These are phyloP conservation scores for Mesochorus sp. DNA, from an alignment of 2,888 invertebrate species.

Conservation along the genomic window DNA sequence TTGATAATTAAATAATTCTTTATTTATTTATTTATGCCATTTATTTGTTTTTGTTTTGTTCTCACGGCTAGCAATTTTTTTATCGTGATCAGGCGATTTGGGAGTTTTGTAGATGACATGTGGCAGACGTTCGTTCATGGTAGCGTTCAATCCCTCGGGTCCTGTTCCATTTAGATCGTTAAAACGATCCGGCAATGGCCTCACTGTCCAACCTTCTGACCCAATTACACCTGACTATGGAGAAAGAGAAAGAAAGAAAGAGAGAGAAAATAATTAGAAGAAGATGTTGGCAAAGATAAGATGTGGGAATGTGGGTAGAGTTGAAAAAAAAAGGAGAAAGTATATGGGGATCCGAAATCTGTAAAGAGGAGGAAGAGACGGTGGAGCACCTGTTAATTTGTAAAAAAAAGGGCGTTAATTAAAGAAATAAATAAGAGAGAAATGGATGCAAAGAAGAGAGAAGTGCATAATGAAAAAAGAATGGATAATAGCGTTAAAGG, in stretches of 20 bases:
- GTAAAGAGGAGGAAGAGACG: too few species aligned
- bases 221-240: slow-evolving; percentile 44
- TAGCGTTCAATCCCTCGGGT: too few species aligned
- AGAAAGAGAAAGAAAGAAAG: background rate
- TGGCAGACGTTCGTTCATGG: slow-evolving; percentile 9
- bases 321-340: too few species aligned
- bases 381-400: too few species aligned
- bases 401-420: too few species aligned
- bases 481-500: too few species aligned
- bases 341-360: too few species aligned
- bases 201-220: slow-evolving; percentile 33
- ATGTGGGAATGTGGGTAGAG: too few species aligned
- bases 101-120: slow-evolving; percentile 53
- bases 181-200: slow-evolving; percentile 52
- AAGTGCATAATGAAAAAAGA: too few species aligned
- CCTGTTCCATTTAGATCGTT: background rate
- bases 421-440: too few species aligned
- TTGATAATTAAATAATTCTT: background rate
- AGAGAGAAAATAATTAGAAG: background rate
- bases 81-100: background rate
- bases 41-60: background rate
- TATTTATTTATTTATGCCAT: background rate
- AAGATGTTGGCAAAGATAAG: too few species aligned
- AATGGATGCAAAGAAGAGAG: too few species aligned
- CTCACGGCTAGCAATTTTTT: slow-evolving; percentile 26